Conservation (phyloP, 2,888 invertebrate species). For the Eristalis arbustorum region DNA sequence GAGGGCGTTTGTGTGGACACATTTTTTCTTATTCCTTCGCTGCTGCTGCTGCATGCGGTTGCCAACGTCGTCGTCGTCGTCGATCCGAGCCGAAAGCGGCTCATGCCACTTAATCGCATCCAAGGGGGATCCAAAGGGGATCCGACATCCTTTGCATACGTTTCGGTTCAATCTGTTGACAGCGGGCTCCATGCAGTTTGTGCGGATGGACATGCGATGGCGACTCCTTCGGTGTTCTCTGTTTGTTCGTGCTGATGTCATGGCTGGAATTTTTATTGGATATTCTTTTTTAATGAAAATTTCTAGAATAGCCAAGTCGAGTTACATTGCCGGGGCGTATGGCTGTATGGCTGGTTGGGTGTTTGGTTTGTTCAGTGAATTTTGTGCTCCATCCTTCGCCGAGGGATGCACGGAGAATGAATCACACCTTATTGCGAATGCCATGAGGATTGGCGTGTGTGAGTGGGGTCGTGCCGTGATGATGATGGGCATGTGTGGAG, state of each 20-base stretch:
- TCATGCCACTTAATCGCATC: constrained; percentile 15
- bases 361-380: neutral
- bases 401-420: neutral
- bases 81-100: neutral
- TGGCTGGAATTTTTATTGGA: constrained; percentile 56
- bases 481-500: neutral
- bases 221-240: constrained; percentile 9
- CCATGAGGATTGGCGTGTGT: neutral
- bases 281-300: constrained; percentile 38
- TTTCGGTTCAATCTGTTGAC: neutral
- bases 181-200: neutral
- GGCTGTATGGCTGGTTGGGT: neutral
- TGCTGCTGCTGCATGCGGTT: constrained; percentile 32
- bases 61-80: neutral
- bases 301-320: constrained; percentile 24
- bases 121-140: neutral
- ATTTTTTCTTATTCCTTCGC: neutral
- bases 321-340: constrained; percentile 4
- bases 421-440: constrained; percentile 16
- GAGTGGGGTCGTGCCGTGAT: neutral
- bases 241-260: constrained; percentile 25
- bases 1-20: neutral
- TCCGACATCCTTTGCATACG: constrained; percentile 11
- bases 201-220: constrained; percentile 1
- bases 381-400: neutral